Evolutionary conservation across 2,113 vertebrate genomes (phyloP).

Genomic region (Caranx melampygus): DNA sequence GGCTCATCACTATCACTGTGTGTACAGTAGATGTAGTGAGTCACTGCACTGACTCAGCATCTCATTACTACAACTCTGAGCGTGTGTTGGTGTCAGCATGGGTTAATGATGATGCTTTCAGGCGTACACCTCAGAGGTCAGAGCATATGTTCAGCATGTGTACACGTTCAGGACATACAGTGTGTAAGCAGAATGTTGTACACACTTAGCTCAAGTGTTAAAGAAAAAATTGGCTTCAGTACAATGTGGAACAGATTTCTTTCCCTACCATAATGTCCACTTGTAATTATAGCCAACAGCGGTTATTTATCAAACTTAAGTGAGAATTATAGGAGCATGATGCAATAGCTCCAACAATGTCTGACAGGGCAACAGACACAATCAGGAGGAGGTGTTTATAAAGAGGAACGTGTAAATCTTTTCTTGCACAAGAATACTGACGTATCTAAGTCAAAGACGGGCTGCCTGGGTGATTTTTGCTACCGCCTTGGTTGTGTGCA

Average conservation of each 20-base stretch:
- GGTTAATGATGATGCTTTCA: not conserved
- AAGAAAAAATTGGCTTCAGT: not conserved
- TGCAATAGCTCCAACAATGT: not conserved
- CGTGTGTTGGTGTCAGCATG: not conserved
- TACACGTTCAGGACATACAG: constrained; percentile 3
- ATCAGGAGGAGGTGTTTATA: no score
- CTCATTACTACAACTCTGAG: not conserved
- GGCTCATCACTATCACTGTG: not conserved
- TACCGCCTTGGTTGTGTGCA: no score
- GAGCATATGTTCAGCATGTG: constrained; percentile 17
- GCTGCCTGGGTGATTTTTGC: no score
- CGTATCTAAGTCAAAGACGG: no score
- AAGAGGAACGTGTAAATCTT: not conserved
- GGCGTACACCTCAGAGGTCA: not conserved
- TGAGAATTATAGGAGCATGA: not conserved
- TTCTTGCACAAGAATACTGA: not conserved
- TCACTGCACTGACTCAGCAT: constrained; percentile 35
- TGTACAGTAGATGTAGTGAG: constrained; percentile 20
- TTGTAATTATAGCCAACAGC: no score
- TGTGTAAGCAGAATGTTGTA: constrained; percentile 15
- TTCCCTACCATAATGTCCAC: not conserved
- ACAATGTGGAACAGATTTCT: not conserved
- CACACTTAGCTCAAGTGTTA: not conserved
- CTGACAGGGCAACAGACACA: not conserved
- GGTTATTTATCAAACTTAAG: not conserved